A percentile compares a stretch with the other conserved stretches of the same genome.
phyloP scores from a whole-genome alignment of 2,113 vertebrate genomes.

The Mus musculus region GRCm39 chr2:132680001-132680500 shows the following conservation, averaged over 20 bases:
- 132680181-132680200: constrained; percentile 97
- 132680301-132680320: constrained; percentile 29
- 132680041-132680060: constrained; percentile 95
- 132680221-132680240: constrained; percentile 7
- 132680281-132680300: constrained; percentile 24
- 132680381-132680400: neutral
- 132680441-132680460: neutral
- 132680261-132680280: constrained; percentile 26
- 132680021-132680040: constrained; percentile 99
- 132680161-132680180: constrained; percentile 98
- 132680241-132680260: neutral
- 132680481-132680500: constrained; percentile 30
- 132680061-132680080: constrained; percentile 99
- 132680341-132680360: neutral
- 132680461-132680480: neutral
- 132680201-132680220: constrained; percentile 89
- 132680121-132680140: constrained; percentile 95
- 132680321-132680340: neutral
- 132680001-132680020: constrained; percentile 96
- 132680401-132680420: neutral
- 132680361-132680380: constrained; percentile 38
- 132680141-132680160: constrained; percentile 97
- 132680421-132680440: neutral
- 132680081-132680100: constrained; percentile 98
- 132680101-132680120: constrained; percentile 96